Base-by-base conservation (phyloP, 1,140 invertebrate species). In the Drosophila leontia region DNA sequence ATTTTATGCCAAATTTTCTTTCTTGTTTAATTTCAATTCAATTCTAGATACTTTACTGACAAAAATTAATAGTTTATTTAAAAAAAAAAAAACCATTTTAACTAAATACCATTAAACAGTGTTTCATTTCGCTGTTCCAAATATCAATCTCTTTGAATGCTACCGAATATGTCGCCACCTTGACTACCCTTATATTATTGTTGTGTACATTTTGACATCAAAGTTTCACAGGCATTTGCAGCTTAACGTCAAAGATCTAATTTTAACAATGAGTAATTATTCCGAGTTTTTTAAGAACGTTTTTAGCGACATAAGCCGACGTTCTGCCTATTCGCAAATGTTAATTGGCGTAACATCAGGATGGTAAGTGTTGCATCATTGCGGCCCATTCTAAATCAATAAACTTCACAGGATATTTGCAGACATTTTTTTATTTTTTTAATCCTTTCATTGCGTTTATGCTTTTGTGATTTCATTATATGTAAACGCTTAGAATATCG, bases 251-350 rank as follows among this genome's bases (percentile, higher is more conserved):
- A 42, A 55, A 53, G 26, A 71, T 72, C 53, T 71, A 59, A 71
- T 70, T 45, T 37, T 70, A 70, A 70, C 48, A 72, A 72, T 72
- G 69, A 71, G 19, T 71, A 71, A 72, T 37, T 72, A 71, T 29
- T 96, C 96, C 92, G 94, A 94, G 64, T 94, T 96, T 60, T 93
- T 97, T 51, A 96, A 97, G 61, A 95, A 95, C 93, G 94, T 96
- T 59, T 93, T 97, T 53, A 94, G 95, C 34, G 97, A 98, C 92
- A 95, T 98, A 59, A 96, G 96, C 63, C 97, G 97, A 93, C 95
- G 95, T 53, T 97, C 97, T 11, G 96, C 97, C 26, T 95, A 97
- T 1, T 97, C 98, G 93, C 98, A 98, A 94, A 94, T 98, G 56
- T 92, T 96, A 78, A 95, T 98, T 93, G 98, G 98, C 68, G 96